Percentiles rank a stretch among this genome's conserved stretches.
phyloP scores from a whole-genome alignment of 1,140 invertebrate species.

The Meteorus sp. region DNA sequence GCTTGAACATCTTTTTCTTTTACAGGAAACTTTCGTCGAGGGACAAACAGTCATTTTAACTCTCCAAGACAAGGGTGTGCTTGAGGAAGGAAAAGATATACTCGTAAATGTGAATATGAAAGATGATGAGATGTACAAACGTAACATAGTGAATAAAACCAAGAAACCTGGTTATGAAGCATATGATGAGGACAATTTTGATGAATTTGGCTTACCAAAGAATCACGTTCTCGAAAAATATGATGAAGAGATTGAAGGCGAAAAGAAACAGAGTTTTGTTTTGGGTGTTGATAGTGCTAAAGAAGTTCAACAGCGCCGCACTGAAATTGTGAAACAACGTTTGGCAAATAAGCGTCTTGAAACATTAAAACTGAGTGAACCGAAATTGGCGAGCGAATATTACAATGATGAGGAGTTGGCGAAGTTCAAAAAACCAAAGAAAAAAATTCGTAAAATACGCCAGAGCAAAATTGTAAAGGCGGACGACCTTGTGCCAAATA shows the following conservation, averaged over 20 bases:
- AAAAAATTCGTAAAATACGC: constrained; percentile 66
- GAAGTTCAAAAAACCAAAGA: constrained; percentile 92
- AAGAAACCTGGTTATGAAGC: constrained; percentile 80
- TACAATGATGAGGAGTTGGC: constrained; percentile 79
- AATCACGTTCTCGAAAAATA: constrained; percentile 84
- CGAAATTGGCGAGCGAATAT: constrained; percentile 85
- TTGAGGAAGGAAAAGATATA: constrained; percentile 86
- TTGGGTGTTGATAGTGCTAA: constrained; percentile 67
- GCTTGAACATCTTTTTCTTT: constrained; percentile 26
- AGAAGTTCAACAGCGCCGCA: constrained; percentile 56
- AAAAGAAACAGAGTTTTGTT: constrained; percentile 76
- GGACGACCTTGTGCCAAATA: constrained; percentile 61
- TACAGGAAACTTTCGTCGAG: constrained; percentile 73
- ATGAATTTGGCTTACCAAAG: constrained; percentile 76
- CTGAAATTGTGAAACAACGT: constrained; percentile 62
- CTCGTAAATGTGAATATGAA: constrained; percentile 95
- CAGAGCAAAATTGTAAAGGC: constrained; percentile 61
- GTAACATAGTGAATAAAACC: constrained; percentile 84
- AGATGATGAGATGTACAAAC: constrained; percentile 88
- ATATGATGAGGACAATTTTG: constrained; percentile 86
- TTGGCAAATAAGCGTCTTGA: constrained; percentile 73
- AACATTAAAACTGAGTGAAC: constrained; percentile 68
- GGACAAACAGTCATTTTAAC: constrained; percentile 88
- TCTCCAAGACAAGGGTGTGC: constrained; percentile 88
- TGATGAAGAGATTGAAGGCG: constrained; percentile 91